Evolutionary conservation across 2,113 vertebrate genomes (phyloP).

Genomic region (Craseonycteris thonglongyai): DNA sequence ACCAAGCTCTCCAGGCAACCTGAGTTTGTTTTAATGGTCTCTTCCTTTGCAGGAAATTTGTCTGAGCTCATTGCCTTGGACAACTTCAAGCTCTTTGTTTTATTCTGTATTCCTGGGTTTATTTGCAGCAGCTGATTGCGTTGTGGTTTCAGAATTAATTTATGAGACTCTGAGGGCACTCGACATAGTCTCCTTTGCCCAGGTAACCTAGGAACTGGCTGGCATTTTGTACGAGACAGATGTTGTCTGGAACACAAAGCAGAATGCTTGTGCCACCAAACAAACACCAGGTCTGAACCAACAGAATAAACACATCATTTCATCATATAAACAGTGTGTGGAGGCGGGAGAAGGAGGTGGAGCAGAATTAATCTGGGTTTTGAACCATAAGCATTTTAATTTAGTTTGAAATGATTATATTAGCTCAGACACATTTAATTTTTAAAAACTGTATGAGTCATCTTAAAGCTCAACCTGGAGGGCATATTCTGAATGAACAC

Average conservation of each 20-base stretch:
- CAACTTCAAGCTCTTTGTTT: not conserved
- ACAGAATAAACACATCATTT: not conserved
- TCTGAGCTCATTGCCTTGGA: not conserved
- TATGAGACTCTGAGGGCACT: not conserved
- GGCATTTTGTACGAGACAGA: not conserved
- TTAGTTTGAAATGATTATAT: not conserved
- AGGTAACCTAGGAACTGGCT: not conserved
- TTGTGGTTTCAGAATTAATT: slow-evolving; percentile 14
- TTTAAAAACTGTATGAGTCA: not conserved
- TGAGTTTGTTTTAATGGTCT: not conserved
- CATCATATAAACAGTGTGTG: not conserved
- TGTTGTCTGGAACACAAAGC: slow-evolving; percentile 7
- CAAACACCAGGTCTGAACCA: not conserved
- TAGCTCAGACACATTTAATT: not conserved
- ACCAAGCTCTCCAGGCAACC: too few species aligned
- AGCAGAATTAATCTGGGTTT: not conserved
- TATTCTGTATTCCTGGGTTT: not conserved
- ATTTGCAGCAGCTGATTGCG: not conserved
- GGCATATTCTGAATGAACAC: not conserved
- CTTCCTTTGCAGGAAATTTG: not conserved
- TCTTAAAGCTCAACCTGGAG: not conserved
- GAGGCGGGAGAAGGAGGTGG: rapidly evolving
- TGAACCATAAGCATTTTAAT: not conserved
- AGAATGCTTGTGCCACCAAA: not conserved
- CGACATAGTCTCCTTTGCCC: not conserved